Conservation (phyloP, 2,888 invertebrate species). For the Pelosia muscerda region DNA sequence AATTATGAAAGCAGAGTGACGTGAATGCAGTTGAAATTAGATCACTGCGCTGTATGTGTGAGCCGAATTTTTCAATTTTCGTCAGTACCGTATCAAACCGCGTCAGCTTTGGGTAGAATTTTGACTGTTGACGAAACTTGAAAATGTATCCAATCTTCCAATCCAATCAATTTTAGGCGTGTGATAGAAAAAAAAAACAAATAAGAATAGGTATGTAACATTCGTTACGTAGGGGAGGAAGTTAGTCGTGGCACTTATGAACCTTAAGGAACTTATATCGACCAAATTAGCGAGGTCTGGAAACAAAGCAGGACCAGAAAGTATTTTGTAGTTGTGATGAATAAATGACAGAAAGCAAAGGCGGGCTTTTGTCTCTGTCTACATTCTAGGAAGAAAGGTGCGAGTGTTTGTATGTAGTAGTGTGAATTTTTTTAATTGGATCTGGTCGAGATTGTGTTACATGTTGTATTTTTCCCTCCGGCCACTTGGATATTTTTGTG, state of each 20-base stretch:
- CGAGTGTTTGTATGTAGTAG: not conserved
- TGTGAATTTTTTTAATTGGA: not conserved
- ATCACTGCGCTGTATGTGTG: not conserved
- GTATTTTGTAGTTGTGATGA: too few relatives aligned
- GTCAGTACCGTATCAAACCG: not conserved
- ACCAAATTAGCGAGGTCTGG: not conserved
- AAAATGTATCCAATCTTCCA: too few relatives aligned
- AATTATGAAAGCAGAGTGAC: not conserved
- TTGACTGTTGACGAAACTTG: not conserved
- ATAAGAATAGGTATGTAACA: too few relatives aligned
- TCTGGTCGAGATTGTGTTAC: not conserved
- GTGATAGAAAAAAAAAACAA: too few relatives aligned
- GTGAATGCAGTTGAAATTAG: not conserved
- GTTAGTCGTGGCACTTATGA: too few relatives aligned
- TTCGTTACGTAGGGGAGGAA: too few relatives aligned
- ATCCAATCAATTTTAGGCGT: too few relatives aligned
- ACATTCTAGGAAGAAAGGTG: not conserved
- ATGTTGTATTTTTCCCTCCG: too few relatives aligned
- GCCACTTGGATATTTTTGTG: too few relatives aligned
- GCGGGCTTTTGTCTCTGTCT: too few relatives aligned
- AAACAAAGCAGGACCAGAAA: too few relatives aligned
- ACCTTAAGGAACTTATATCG: not conserved
- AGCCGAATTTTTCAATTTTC: not conserved
- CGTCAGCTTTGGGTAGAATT: not conserved
- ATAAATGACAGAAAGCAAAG: too few relatives aligned